Evolutionary conservation across 2,797 vertebrate species (phyloP).

Genomic region (Vipera latastei): DNA sequence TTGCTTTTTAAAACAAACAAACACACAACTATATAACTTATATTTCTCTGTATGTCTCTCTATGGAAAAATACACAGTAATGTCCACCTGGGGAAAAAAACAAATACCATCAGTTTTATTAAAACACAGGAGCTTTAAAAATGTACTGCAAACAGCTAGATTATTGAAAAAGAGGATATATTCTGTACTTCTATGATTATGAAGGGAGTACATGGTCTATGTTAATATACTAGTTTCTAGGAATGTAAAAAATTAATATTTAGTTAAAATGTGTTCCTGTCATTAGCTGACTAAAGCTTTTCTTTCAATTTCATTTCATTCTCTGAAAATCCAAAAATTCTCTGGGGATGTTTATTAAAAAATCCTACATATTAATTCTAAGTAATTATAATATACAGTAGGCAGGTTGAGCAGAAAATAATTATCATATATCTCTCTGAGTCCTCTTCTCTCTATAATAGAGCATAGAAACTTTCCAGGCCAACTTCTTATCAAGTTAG

Average conservation of each 20-base stretch:
- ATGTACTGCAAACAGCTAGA: background rate
- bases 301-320: background rate
- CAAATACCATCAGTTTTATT: slow-evolving; percentile 11
- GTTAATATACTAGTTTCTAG: background rate
- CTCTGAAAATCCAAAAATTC: slow-evolving; percentile 17
- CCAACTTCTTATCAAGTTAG: slow-evolving; percentile 19
- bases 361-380: slow-evolving; percentile 7
- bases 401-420: background rate
- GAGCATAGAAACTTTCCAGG: slow-evolving; percentile 3
- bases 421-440: background rate
- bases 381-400: background rate
- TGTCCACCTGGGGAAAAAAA: background rate
- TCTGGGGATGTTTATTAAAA: slow-evolving; percentile 8
- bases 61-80: background rate
- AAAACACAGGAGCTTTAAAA: slow-evolving; percentile 21
- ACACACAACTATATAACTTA: background rate
- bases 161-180: background rate
- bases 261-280: background rate
- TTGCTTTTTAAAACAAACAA: background rate
- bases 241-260: slow-evolving; percentile 3
- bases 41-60: background rate
- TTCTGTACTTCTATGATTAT: background rate
- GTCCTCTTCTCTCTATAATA: background rate
- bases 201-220: background rate
- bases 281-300: background rate